A percentile compares a stretch with the other conserved stretches of the same genome.
These are phyloP conservation scores for Mormyrops boulengeri DNA, from an alignment of 2,797 vertebrate species.

Conservation along the genomic window DNA sequence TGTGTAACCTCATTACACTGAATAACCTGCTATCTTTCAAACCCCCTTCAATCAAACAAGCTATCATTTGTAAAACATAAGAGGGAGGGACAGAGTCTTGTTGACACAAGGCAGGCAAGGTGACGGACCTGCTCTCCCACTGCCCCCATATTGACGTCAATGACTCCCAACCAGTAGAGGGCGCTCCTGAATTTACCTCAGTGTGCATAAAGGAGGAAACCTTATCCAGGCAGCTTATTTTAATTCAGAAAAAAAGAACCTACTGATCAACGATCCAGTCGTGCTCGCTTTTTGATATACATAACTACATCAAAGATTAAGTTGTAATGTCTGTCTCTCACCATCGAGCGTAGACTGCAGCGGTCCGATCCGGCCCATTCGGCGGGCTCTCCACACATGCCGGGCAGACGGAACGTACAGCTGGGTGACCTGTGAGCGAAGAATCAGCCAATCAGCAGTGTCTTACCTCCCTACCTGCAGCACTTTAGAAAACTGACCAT, in stretches of 20 bases:
- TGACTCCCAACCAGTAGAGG: neutral
- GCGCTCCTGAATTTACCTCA: neutral
- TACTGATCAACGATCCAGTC: neutral
- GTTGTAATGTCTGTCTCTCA: slow-evolving; percentile 46
- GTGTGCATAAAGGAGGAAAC: neutral
- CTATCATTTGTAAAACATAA: no score
- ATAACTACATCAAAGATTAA: neutral
- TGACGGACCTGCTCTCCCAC: no score
- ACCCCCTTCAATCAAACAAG: no score
- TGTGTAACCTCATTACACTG: no score
- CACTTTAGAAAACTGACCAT: neutral
- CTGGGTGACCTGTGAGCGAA: slow-evolving; percentile 78
- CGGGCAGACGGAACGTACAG: slow-evolving; percentile 91
- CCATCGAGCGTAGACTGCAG: slow-evolving; percentile 92
- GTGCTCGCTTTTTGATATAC: neutral
- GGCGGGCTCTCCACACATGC: slow-evolving; percentile 83
- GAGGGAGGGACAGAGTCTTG: no score
- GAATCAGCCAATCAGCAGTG: neutral
- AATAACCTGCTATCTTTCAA: no score
- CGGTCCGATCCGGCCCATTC: slow-evolving; percentile 94
- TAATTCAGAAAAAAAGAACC: neutral
- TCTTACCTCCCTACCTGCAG: neutral
- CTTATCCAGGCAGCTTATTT: neutral
- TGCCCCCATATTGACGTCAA: neutral
- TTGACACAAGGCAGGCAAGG: neutral